These are phyloP conservation scores for Palythoa grandis DNA, from an alignment of 92 coral and sea anemone species.

Conservation along the genomic window DNA sequence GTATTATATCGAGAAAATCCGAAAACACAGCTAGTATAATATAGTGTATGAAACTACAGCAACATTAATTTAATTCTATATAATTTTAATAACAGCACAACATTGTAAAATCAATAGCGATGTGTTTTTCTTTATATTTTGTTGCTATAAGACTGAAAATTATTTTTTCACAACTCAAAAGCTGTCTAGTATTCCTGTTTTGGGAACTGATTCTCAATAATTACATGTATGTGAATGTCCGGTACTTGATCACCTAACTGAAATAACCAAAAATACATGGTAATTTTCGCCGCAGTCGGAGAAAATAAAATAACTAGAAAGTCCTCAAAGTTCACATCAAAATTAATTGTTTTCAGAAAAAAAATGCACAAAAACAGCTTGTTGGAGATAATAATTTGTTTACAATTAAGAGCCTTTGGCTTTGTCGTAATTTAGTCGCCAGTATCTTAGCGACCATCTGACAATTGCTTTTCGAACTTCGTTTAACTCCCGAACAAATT, in stretches of 20 bases:
- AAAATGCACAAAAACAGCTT: no score
- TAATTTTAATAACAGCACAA: no score
- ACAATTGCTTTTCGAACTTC: not conserved
- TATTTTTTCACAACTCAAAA: constrained; percentile 5
- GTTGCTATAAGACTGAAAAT: not conserved
- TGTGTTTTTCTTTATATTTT: not conserved
- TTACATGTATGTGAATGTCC: not conserved
- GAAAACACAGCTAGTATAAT: not conserved
- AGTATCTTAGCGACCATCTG: constrained; percentile 17
- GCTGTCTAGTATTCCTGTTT: not conserved
- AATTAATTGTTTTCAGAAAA: no score
- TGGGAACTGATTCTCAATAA: not conserved
- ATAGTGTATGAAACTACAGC: not conserved
- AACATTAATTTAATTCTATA: not conserved
- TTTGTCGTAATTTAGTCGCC: not conserved
- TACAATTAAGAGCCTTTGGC: no score
- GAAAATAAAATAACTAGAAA: no score
- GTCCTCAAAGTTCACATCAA: no score
- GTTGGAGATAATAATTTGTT: no score
- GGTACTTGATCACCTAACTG: not conserved
- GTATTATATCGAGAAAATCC: no score
- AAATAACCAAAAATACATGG: not conserved
- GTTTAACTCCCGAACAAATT: not conserved
- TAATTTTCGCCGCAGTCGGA: no score
- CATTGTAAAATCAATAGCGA: not conserved